Evolutionary conservation across 2,113 vertebrate genomes (phyloP).

Genomic region (Pimephales promelas): DNA sequence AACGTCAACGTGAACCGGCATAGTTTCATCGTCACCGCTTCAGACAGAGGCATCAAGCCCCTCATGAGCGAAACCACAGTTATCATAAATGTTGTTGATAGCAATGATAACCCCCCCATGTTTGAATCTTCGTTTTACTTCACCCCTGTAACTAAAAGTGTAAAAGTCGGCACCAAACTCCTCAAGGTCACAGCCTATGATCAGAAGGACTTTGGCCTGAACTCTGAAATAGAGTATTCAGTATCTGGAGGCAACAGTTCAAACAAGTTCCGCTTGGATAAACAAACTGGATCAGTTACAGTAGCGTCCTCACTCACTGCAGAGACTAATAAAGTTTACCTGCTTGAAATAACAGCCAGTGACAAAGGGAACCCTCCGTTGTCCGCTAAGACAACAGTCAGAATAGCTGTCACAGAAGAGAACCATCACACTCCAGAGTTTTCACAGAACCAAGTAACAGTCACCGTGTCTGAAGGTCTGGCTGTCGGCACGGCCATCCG

Average conservation of each 20-base stretch:
- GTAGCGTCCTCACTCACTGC: slow-evolving; percentile 86
- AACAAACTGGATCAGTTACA: slow-evolving; percentile 86
- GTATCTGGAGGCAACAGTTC: slow-evolving; percentile 81
- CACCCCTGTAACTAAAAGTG: slow-evolving; percentile 93
- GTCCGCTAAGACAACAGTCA: slow-evolving; percentile 77
- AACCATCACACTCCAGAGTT: slow-evolving; percentile 96
- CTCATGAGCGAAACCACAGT: slow-evolving; percentile 93
- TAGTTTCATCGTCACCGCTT: slow-evolving; percentile 94
- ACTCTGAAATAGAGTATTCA: slow-evolving; percentile 90
- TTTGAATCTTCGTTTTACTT: slow-evolving; percentile 84
- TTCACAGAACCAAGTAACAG: slow-evolving; percentile 87
- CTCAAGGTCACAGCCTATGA: slow-evolving; percentile 86
- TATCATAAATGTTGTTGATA: slow-evolving; percentile 91
- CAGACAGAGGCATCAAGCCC: slow-evolving; percentile 86
- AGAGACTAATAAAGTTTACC: slow-evolving; percentile 84
- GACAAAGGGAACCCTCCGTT: slow-evolving; percentile 94
- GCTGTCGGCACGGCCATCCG: slow-evolving; percentile 82
- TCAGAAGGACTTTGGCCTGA: slow-evolving; percentile 92
- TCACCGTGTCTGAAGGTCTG: slow-evolving; percentile 86
- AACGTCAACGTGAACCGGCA: slow-evolving; percentile 89
- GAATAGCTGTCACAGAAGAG: slow-evolving; percentile 90
- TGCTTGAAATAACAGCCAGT: slow-evolving; percentile 82
- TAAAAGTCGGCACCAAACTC: slow-evolving; percentile 86
- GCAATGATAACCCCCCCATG: slow-evolving; percentile 89
- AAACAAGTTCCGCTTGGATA: slow-evolving; percentile 85